A percentile compares a stretch with the other conserved stretches of the same genome.
Evolutionary conservation across 37 sponge, comb jelly and placozoan genomes (phyloP).

Genomic region (Agelas oroides): DNA sequence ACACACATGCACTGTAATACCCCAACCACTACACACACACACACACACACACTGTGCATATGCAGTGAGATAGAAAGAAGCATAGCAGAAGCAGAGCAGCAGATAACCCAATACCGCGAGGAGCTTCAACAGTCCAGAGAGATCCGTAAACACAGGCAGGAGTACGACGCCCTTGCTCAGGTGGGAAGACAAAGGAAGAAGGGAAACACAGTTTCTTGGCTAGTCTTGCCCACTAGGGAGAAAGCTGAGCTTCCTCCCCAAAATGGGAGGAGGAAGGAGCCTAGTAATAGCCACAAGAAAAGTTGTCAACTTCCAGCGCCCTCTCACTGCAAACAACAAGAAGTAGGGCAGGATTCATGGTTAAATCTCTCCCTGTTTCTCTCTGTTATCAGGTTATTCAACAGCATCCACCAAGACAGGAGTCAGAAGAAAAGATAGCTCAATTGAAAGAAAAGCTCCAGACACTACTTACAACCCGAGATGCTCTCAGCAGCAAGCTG

Average conservation of each 20-base stretch:
- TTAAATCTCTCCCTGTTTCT: background rate
- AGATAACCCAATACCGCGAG: constrained; percentile 61
- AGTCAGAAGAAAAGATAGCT: constrained; percentile 57
- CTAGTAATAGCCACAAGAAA: no score
- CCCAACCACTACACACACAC: no score
- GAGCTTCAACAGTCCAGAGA: constrained; percentile 69
- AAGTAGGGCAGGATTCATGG: no score
- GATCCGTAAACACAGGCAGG: constrained; percentile 82
- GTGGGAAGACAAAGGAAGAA: no score
- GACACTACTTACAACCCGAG: constrained; percentile 7
- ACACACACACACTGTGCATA: no score
- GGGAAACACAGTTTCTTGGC: no score
- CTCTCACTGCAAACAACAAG: no score
- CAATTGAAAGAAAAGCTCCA: constrained; percentile 54
- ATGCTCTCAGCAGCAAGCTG: constrained; percentile 41
- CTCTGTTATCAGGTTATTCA: constrained; percentile 63
- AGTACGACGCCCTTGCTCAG: constrained; percentile 73
- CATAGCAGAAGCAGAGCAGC: constrained; percentile 59
- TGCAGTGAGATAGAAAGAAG: constrained; percentile 57
- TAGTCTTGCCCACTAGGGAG: no score
- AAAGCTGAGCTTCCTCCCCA: no score
- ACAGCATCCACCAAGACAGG: constrained; percentile 70
- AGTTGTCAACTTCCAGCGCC: no score
- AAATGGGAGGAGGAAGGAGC: background rate
- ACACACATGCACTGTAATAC: no score